These are phyloP conservation scores for Cynaeus angustus DNA, from an alignment of 2,888 invertebrate species.

Conservation along the genomic window DNA sequence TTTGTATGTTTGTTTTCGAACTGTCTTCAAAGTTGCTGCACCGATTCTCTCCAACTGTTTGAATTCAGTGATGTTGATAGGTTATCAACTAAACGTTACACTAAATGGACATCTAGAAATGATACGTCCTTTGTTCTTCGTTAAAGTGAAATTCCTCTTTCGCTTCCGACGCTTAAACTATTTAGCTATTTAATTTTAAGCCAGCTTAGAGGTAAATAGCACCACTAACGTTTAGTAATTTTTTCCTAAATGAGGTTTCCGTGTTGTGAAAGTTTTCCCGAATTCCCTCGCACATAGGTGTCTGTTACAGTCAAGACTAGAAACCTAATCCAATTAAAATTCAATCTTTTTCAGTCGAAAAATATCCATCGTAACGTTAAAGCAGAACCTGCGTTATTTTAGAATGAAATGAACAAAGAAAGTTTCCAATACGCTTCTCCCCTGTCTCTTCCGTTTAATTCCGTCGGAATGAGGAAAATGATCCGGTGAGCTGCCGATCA, in stretches of 20 bases:
- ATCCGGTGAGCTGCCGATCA: conserved; percentile 2
- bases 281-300: not conserved
- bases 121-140: too few relatives aligned
- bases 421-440: not conserved
- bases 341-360: not conserved
- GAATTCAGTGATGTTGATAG: too few relatives aligned
- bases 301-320: not conserved
- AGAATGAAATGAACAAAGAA: not conserved
- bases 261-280: not conserved
- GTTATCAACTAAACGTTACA: too few relatives aligned
- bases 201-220: too few relatives aligned
- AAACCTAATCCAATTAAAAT: conserved; percentile 1
- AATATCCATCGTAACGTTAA: conserved; percentile 3
- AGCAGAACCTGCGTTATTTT: not conserved
- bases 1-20: too few relatives aligned
- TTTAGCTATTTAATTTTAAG: too few relatives aligned
- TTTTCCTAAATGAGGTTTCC: not conserved
- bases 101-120: too few relatives aligned
- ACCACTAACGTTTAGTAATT: not conserved
- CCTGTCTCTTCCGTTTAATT: conserved; percentile 4
- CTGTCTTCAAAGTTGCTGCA: too few relatives aligned
- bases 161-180: too few relatives aligned
- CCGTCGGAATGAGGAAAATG: conserved; percentile 4
- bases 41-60: too few relatives aligned
- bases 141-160: too few relatives aligned